Evolutionary conservation across 2,888 invertebrate genomes (phyloP).

Genomic region (Philereme vetulata): DNA sequence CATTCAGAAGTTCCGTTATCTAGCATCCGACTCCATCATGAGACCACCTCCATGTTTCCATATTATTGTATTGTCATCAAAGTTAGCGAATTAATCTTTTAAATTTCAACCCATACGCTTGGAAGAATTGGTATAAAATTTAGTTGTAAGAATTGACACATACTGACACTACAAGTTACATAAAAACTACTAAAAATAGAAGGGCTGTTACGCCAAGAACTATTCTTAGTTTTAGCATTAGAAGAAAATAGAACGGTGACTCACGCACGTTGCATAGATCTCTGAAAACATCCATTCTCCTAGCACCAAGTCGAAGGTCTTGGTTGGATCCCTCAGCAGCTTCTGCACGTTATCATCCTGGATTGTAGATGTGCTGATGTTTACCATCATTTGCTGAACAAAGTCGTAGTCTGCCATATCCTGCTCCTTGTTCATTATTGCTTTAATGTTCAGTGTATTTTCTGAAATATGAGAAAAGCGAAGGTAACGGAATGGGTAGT

Average conservation of each 20-base stretch:
- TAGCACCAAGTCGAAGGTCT: constrained; percentile 56
- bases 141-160: no score
- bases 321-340: constrained; percentile 47
- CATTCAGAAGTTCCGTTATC: no score
- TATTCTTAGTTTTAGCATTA: neutral
- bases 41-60: no score
- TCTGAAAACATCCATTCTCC: constrained; percentile 61
- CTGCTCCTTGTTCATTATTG: constrained; percentile 42
- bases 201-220: no score
- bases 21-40: no score
- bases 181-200: no score
- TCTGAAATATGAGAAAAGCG: constrained; percentile 35
- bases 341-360: constrained; percentile 43
- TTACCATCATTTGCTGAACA: constrained; percentile 30
- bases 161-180: no score
- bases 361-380: constrained; percentile 37
- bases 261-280: constrained; percentile 51
- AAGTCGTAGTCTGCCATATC: constrained; percentile 24
- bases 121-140: no score
- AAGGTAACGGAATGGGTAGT: no score
- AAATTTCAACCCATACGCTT: no score
- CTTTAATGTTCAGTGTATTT: constrained; percentile 38
- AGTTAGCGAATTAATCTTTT: no score
- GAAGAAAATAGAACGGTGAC: neutral
- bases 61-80: no score